Evolutionary conservation across 1,140 invertebrate genomes (phyloP), one percentile per base, ranked within the genome.

Genomic region (Bombus confusus): DNA sequence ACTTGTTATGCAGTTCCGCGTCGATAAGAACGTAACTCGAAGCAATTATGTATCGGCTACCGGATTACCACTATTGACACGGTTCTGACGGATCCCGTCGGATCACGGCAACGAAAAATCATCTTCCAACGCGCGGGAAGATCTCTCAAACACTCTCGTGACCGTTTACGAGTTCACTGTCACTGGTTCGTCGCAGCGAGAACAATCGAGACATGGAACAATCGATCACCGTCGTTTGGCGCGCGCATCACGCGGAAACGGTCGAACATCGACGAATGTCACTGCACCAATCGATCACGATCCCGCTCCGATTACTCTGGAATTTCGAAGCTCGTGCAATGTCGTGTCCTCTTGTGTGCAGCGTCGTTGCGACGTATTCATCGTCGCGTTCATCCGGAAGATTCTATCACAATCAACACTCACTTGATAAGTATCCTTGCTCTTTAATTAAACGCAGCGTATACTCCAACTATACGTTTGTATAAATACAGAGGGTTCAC

Each of bases 91-190:
- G 18, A 71, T 18, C 47, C 74, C 39, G 37, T 57, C 47, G 75
- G 52, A 59, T 37, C 76, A 28, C 52, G 25, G 3, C 34, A 28
- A 62, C 37, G 39, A 37, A 31, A 62, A 22, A 62, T 39, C 83
- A 85, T 85, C 18, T 64, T 73, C 25, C 22, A 37, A n/a, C 18
- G 4, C 12, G 28, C 25, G 72, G 37, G 25, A 68, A 68, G 66
- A 34, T 41, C 31, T 34, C 6, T 31, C 18, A 12, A 22, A 22
- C 41, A 52, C 41, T n/a, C 4, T 9, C 25, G 25, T 2, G 15
- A 25, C 28, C 64, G 41, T 39, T 13, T 52, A 52, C 34, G 18
- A 84, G 87, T 88, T 88, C 88, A 88, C 87, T 57, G 88, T 86
- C 87, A 74, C 74, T 47, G 34, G 37, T 25, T 39, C 47, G 73